Evolutionary conservation across 2,888 invertebrate species (phyloP).

Genomic region (Tuta absoluta): DNA sequence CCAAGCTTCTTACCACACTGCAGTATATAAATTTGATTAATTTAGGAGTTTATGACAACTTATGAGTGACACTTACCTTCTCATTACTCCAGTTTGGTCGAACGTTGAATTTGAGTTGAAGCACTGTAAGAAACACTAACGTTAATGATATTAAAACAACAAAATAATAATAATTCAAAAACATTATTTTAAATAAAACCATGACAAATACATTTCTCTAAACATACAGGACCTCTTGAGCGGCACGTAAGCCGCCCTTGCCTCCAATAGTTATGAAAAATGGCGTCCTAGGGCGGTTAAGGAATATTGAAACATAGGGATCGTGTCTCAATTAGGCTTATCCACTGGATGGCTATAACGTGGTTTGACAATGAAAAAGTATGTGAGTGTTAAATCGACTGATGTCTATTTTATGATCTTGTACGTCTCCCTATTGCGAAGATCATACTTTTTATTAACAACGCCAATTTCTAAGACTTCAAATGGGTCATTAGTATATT

Average conservation of each 20-base stretch:
- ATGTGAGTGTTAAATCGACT: constrained; percentile 20
- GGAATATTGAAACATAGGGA: constrained; percentile 40
- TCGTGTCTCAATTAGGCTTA: constrained; percentile 62
- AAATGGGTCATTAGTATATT: too few relatives aligned
- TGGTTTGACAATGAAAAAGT: constrained; percentile 52
- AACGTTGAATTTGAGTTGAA: too few relatives aligned
- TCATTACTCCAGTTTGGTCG: too few relatives aligned
- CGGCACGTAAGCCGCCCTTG: not conserved
- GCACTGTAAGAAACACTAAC: too few relatives aligned
- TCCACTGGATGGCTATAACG: constrained; percentile 59
- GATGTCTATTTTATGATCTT: not conserved
- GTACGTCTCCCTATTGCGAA: not conserved
- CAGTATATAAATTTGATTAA: too few relatives aligned
- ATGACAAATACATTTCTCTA: not conserved
- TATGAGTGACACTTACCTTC: too few relatives aligned
- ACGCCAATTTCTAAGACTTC: not conserved
- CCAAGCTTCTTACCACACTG: not conserved
- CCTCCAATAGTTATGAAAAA: constrained; percentile 10
- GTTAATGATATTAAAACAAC: too few relatives aligned
- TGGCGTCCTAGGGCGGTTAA: constrained; percentile 13
- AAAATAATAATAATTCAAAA: too few relatives aligned
- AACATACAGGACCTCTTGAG: constrained; percentile 5
- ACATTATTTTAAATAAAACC: too few relatives aligned
- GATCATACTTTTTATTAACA: not conserved
- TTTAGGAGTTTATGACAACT: too few relatives aligned